Evolutionary conservation across 2,888 invertebrate species (phyloP).

Genomic region (Apamea monoglypha): DNA sequence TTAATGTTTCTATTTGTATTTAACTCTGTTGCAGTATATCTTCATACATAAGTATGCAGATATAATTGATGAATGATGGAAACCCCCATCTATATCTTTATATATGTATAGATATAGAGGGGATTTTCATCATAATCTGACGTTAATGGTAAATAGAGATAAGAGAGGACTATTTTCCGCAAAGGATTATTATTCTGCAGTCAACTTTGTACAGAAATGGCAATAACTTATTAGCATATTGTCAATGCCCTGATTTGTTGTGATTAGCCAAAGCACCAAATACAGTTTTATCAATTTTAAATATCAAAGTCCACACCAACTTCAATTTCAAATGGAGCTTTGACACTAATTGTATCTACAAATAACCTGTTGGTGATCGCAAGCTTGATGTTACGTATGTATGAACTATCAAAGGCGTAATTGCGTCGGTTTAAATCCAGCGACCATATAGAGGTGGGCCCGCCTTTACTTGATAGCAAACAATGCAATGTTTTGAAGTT

Average conservation of each 20-base stretch:
- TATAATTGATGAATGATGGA: not conserved
- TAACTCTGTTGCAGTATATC: not conserved
- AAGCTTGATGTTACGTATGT: constrained; percentile 45
- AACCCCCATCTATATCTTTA: not conserved
- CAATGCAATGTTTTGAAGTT: constrained; percentile 67
- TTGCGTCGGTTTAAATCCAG: constrained; percentile 60
- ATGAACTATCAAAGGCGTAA: constrained; percentile 56
- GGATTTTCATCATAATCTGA: not conserved
- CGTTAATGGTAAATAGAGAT: not conserved
- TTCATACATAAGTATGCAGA: too few species aligned
- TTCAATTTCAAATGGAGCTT: constrained; percentile 32
- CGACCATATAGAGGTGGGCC: constrained; percentile 63
- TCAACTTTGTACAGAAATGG: not conserved
- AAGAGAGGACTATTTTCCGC: not conserved
- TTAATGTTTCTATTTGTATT: not conserved
- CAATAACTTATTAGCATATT: not conserved
- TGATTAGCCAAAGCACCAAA: constrained; percentile 6
- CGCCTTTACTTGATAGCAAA: constrained; percentile 63
- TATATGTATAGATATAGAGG: not conserved
- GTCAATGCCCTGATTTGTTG: not conserved
- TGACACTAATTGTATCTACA: constrained; percentile 52
- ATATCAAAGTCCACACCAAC: constrained; percentile 27
- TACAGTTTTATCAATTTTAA: constrained; percentile 28
- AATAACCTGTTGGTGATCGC: constrained; percentile 46
- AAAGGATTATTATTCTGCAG: not conserved